Evolutionary conservation across 2,888 invertebrate species (phyloP).

Genomic region (Chalcis sispes): DNA sequence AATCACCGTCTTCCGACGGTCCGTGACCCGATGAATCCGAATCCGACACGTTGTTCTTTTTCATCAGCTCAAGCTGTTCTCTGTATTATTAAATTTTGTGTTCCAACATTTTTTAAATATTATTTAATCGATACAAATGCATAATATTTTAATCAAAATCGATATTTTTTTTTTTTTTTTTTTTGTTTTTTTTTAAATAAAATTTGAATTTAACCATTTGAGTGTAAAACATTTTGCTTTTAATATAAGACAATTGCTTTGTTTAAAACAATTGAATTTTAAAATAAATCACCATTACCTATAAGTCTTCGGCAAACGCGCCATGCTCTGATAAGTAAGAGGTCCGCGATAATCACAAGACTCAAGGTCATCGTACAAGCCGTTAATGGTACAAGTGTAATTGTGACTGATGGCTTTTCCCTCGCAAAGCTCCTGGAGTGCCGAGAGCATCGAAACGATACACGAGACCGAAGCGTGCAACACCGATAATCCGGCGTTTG

Average conservation of each 20-base stretch:
- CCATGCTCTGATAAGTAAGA: slow-evolving; percentile 89
- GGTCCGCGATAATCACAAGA: slow-evolving; percentile 87
- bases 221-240: too few relatives aligned
- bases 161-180: too few relatives aligned
- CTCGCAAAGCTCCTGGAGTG: slow-evolving; percentile 87
- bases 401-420: slow-evolving; percentile 84
- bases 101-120: too few relatives aligned
- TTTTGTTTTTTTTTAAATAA: too few relatives aligned
- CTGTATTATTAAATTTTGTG: slow-evolving; percentile 60
- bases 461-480: slow-evolving; percentile 90
- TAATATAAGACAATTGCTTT: too few relatives aligned
- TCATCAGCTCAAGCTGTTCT: slow-evolving; percentile 74
- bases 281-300: slow-evolving; percentile 77
- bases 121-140: too few relatives aligned
- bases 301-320: slow-evolving; percentile 89
- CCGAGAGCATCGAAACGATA: slow-evolving; percentile 88
- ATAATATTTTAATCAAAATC: too few relatives aligned
- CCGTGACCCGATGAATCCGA: slow-evolving; percentile 74
- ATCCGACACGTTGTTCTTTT: slow-evolving; percentile 70
- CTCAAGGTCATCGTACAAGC: slow-evolving; percentile 72
- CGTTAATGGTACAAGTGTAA: slow-evolving; percentile 72
- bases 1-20: slow-evolving; percentile 72
- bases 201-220: too few relatives aligned
- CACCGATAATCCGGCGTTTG: slow-evolving; percentile 87
- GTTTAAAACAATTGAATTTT: not conserved